These are phyloP conservation scores for Tetramorium alpestre DNA, from an alignment of 1,140 invertebrate genomes.

Conservation along the genomic window DNA sequence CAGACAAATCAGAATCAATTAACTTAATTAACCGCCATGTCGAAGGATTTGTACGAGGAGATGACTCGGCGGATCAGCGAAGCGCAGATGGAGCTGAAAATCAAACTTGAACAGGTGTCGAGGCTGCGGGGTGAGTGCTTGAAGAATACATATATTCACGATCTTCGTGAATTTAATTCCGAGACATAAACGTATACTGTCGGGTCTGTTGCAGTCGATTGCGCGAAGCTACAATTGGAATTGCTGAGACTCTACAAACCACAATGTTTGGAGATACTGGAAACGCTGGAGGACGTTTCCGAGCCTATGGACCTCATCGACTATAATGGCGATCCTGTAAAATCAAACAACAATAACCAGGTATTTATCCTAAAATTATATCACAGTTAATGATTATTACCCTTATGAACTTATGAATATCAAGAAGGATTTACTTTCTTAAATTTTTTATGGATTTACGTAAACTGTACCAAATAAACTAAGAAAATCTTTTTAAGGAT, in stretches of 20 bases:
- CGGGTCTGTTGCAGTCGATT: conserved; percentile 42
- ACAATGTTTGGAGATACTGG: conserved; percentile 52
- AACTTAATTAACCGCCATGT: background rate
- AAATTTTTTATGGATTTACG: too few relatives aligned
- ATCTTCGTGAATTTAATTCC: too few relatives aligned
- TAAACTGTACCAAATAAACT: too few relatives aligned
- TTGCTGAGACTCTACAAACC: conserved; percentile 59
- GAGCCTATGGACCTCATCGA: background rate
- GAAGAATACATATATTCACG: background rate
- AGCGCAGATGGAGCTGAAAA: conserved; percentile 51
- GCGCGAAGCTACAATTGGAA: conserved; percentile 56
- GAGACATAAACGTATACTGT: background rate
- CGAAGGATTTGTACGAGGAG: background rate
- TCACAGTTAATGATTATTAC: too few relatives aligned
- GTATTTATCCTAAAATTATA: background rate
- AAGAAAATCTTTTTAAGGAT: too few relatives aligned
- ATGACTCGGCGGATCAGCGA: background rate
- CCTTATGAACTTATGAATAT: too few relatives aligned
- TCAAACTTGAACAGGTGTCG: conserved; percentile 54
- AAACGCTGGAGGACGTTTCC: conserved; percentile 15
- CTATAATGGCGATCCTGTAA: background rate
- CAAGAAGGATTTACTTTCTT: too few relatives aligned
- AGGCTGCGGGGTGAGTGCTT: conserved; percentile 51
- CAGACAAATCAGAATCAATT: background rate
- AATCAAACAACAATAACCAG: background rate